Evolutionary conservation across 2,797 vertebrate genomes (phyloP).

Genomic region (Oreonectes daqikongensis): DNA sequence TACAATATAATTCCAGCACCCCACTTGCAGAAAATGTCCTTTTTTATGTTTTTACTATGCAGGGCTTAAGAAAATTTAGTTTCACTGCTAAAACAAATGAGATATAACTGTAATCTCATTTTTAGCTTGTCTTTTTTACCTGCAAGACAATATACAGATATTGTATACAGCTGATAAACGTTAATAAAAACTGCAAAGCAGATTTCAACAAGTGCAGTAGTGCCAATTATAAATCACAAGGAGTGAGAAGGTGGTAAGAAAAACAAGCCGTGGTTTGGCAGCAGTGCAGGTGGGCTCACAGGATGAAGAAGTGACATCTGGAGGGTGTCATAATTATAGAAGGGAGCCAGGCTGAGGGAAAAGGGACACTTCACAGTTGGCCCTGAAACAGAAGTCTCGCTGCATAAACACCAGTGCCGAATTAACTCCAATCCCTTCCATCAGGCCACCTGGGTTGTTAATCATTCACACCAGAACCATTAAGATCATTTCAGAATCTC

Average conservation of each 20-base stretch:
- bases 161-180: neutral
- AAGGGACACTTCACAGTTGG: constrained; percentile 43
- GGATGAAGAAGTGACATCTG: constrained; percentile 71
- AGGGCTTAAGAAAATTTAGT: neutral
- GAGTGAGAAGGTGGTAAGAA: constrained; percentile 47
- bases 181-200: neutral
- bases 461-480: constrained; percentile 66
- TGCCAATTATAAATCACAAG: neutral
- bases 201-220: neutral
- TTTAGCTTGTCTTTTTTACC: neutral
- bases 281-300: constrained; percentile 51
- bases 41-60: no score
- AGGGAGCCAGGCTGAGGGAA: constrained; percentile 58
- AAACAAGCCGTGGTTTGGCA: constrained; percentile 27
- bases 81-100: neutral
- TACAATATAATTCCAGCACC: no score
- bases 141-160: neutral
- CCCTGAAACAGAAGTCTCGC: constrained; percentile 37
- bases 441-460: constrained; percentile 68
- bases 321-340: constrained; percentile 72
- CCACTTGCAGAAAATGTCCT: no score
- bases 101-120: neutral
- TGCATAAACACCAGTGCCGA: constrained; percentile 35
- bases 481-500: constrained; percentile 28
- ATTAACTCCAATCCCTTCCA: constrained; percentile 24